Evolutionary conservation across 2,113 vertebrate genomes (phyloP).

Genomic region (Felis catus): F.catus_Fca126_mat1.0 CM031425.1:32598001-32598500

Average conservation of each 20-base stretch:
- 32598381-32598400: neutral
- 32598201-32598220: neutral
- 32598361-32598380: neutral
- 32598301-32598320: neutral
- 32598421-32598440: neutral
- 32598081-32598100: neutral
- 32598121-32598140: neutral
- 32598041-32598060: neutral
- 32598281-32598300: neutral
- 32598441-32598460: neutral
- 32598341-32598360: neutral
- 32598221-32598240: neutral
- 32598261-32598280: neutral
- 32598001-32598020: neutral
- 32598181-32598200: neutral
- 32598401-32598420: neutral
- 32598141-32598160: neutral
- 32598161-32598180: neutral
- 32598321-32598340: neutral
- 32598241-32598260: neutral
- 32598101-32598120: neutral
- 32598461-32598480: neutral
- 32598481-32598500: neutral
- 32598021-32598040: neutral
- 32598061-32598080: neutral